A percentile compares a stretch with the other conserved stretches of the same genome.
These are phyloP conservation scores for Parazoanthus atlanticus DNA, from an alignment of 92 coral and sea anemone genomes.

Conservation along the genomic window DNA sequence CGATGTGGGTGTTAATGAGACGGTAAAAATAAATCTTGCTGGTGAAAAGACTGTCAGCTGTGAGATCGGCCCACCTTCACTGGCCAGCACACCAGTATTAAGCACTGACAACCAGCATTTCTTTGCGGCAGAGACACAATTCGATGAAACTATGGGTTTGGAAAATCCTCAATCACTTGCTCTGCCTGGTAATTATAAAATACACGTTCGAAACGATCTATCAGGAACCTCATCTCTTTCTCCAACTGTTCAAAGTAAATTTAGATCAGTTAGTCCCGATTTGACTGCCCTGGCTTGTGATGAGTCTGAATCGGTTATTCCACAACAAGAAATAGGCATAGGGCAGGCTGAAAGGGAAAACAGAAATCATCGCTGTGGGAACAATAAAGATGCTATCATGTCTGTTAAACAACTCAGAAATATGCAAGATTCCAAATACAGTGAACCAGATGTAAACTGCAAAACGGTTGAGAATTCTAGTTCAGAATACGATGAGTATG, in stretches of 20 bases:
- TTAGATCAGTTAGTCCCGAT: not conserved
- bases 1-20: not conserved
- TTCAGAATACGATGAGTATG: not conserved
- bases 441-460: not conserved
- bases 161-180: not conserved
- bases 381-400: not conserved
- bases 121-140: constrained; percentile 29
- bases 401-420: not conserved
- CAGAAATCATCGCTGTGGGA: not conserved
- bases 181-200: constrained; percentile 46
- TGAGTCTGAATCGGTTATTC: constrained; percentile 23
- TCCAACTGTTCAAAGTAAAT: constrained; percentile 39
- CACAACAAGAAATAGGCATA: not conserved
- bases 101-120: constrained; percentile 21
- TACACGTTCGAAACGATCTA: constrained; percentile 46
- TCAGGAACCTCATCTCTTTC: constrained; percentile 45
- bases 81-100: constrained; percentile 70
- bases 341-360: not conserved
- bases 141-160: not conserved
- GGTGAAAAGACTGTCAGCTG: constrained; percentile 46
- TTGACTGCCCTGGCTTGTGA: not conserved
- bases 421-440: not conserved
- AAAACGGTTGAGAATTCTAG: not conserved
- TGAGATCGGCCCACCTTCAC: constrained; percentile 74
- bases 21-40: not conserved